phyloP scores from a whole-genome alignment of 1,140 invertebrate genomes.

The Lethrus apterus region DNA sequence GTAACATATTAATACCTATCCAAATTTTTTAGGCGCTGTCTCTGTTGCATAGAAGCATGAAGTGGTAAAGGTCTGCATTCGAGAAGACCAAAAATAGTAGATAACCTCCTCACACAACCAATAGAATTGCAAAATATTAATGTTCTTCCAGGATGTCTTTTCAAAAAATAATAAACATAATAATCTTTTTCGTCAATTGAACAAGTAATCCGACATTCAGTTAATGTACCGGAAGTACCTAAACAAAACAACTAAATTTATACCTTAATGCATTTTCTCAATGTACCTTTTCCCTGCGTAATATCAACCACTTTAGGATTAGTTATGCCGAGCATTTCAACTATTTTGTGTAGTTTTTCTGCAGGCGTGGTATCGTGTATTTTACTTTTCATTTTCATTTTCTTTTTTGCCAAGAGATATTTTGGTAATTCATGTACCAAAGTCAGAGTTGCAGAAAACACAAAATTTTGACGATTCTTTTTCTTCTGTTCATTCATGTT shows the following conservation, averaged over 20 bases:
- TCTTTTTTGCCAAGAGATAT: slow-evolving; percentile 62
- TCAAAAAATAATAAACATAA: slow-evolving; percentile 89
- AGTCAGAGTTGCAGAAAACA: slow-evolving; percentile 93
- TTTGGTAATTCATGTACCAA: slow-evolving; percentile 77
- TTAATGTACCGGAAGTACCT: slow-evolving; percentile 76
- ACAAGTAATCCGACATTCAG: slow-evolving; percentile 74
- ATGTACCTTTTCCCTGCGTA: slow-evolving; percentile 59
- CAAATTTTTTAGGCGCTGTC: slow-evolving; percentile 88
- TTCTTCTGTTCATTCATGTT: slow-evolving; percentile 59
- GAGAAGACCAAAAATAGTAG: slow-evolving; percentile 74
- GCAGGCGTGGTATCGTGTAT: slow-evolving; percentile 58
- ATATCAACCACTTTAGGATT: slow-evolving; percentile 92
- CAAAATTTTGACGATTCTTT: slow-evolving; percentile 83
- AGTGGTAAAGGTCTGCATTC: slow-evolving; percentile 73
- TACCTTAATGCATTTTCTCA: background rate
- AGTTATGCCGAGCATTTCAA: slow-evolving; percentile 71
- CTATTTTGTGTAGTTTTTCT: slow-evolving; percentile 64
- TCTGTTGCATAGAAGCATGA: slow-evolving; percentile 93
- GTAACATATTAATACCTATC: slow-evolving; percentile 60
- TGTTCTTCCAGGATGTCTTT: slow-evolving; percentile 77
- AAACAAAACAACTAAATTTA: slow-evolving; percentile 19
- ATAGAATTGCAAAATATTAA: slow-evolving; percentile 98
- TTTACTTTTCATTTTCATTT: slow-evolving; percentile 43
- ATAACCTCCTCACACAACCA: slow-evolving; percentile 79
- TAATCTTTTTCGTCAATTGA: slow-evolving; percentile 80